A percentile compares a stretch with the other conserved stretches of the same genome.
Conservation (phyloP, 2,888 invertebrate genomes). For the Liopterus haemorrhoidalis region DNA sequence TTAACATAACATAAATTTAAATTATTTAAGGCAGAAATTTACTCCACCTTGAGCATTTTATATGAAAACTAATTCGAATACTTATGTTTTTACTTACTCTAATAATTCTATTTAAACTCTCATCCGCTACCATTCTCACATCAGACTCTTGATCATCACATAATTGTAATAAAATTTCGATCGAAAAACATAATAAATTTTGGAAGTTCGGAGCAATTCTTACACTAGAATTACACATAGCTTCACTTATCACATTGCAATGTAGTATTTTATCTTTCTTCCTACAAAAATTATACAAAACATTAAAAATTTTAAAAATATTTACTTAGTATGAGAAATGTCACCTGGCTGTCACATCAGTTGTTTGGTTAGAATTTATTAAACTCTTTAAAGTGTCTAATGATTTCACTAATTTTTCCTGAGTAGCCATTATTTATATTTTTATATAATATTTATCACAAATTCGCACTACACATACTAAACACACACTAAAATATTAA, state of each 20-base stretch:
- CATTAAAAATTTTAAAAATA: not conserved
- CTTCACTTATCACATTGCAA: slow-evolving; percentile 67
- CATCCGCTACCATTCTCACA: slow-evolving; percentile 73
- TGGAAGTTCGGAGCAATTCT: slow-evolving; percentile 57
- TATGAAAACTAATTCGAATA: too few relatives aligned
- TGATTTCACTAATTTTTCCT: slow-evolving; percentile 45
- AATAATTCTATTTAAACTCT: slow-evolving; percentile 73
- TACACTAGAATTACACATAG: slow-evolving; percentile 58
- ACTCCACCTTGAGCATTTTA: too few relatives aligned
- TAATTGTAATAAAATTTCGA: slow-evolving; percentile 63
- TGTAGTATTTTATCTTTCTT: slow-evolving; percentile 71
- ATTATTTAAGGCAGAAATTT: too few relatives aligned
- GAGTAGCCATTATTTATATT: slow-evolving; percentile 41
- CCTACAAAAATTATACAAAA: slow-evolving; percentile 43
- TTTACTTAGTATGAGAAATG: slow-evolving; percentile 8
- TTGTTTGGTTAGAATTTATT: slow-evolving; percentile 31
- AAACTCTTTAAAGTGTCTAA: slow-evolving; percentile 40
- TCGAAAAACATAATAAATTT: slow-evolving; percentile 61
- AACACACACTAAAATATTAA: too few relatives aligned
- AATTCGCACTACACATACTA: too few relatives aligned
- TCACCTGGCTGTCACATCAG: slow-evolving; percentile 32
- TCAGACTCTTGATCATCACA: slow-evolving; percentile 75
- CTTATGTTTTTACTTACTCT: slow-evolving; percentile 49
- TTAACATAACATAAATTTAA: too few relatives aligned
- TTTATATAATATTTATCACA: slow-evolving; percentile 12